Conservation (phyloP, 1,140 invertebrate species). For the Drosophila ironensis region DNA sequence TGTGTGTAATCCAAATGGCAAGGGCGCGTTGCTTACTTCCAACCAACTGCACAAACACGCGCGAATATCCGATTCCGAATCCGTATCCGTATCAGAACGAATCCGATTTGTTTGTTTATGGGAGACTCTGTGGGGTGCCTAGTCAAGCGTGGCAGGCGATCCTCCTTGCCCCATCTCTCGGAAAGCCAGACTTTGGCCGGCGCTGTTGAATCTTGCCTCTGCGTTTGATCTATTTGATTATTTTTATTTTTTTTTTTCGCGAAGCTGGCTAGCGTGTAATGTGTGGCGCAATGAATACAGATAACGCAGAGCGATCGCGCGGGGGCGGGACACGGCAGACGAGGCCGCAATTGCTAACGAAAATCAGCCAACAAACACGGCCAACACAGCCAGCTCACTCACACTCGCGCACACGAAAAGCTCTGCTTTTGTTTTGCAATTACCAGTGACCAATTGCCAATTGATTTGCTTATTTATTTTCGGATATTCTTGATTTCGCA, state of each 20-base stretch:
- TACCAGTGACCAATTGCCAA: not conserved
- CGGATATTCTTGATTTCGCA: not conserved
- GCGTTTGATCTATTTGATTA: not conserved
- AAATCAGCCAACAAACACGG: conserved; percentile 12
- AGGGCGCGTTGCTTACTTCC: conserved; percentile 17
- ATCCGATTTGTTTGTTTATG: conserved; percentile 32
- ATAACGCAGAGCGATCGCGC: conserved; percentile 24
- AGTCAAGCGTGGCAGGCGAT: conserved; percentile 36
- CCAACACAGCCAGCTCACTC: no score
- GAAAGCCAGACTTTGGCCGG: conserved; percentile 37
- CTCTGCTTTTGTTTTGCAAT: conserved; percentile 20
- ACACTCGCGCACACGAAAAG: conserved; percentile 11
- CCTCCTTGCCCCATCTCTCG: conserved; percentile 43
- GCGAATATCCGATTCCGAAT: conserved; percentile 1
- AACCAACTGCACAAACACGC: conserved; percentile 35
- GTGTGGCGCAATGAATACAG: conserved; percentile 9
- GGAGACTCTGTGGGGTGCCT: conserved; percentile 10
- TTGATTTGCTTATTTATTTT: not conserved
- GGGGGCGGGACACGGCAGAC: conserved; percentile 12
- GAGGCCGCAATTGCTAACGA: not conserved
- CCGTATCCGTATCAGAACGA: not conserved
- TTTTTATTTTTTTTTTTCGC: conserved; percentile 2
- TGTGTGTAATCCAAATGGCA: conserved; percentile 1
- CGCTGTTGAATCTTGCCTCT: conserved; percentile 8
- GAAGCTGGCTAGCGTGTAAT: not conserved